Percentiles rank a stretch among this genome's conserved stretches.
phyloP scores from a whole-genome alignment of 1,140 invertebrate genomes.

The Laupala kohalensis region DNA sequence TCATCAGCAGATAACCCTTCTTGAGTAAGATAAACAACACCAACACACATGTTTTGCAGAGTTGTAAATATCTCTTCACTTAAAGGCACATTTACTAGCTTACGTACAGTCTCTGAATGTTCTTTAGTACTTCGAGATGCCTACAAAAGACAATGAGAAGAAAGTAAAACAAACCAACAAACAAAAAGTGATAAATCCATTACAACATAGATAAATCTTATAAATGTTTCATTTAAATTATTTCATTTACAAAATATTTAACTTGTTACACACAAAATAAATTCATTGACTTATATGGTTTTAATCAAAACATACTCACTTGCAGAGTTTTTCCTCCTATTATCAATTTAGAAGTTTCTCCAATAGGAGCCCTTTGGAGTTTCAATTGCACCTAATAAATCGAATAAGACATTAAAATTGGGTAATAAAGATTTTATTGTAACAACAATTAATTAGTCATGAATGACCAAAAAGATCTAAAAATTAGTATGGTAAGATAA shows the following conservation, averaged over 20 bases:
- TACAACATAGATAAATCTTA: neutral
- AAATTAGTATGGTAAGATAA: neutral
- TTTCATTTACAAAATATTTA: neutral
- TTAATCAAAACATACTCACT: too few relatives aligned
- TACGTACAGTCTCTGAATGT: neutral
- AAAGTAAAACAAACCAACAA: neutral
- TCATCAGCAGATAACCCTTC: constrained; percentile 41
- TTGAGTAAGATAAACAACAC: constrained; percentile 45
- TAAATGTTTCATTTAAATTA: neutral
- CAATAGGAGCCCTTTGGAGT: neutral
- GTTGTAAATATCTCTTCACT: neutral
- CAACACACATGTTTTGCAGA: constrained; percentile 23
- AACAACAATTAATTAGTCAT: neutral
- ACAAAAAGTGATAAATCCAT: neutral
- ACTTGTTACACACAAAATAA: neutral
- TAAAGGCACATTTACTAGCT: neutral
- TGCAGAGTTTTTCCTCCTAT: neutral
- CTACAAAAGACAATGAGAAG: too few relatives aligned
- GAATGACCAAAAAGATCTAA: neutral
- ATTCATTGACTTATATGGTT: too few relatives aligned
- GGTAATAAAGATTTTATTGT: too few relatives aligned
- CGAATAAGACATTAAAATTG: too few relatives aligned
- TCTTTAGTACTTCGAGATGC: neutral
- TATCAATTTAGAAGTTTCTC: neutral
- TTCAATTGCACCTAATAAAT: neutral